phyloP scores from a whole-genome alignment of 2,113 vertebrate species.

The Nannobrachium achirus region DNA sequence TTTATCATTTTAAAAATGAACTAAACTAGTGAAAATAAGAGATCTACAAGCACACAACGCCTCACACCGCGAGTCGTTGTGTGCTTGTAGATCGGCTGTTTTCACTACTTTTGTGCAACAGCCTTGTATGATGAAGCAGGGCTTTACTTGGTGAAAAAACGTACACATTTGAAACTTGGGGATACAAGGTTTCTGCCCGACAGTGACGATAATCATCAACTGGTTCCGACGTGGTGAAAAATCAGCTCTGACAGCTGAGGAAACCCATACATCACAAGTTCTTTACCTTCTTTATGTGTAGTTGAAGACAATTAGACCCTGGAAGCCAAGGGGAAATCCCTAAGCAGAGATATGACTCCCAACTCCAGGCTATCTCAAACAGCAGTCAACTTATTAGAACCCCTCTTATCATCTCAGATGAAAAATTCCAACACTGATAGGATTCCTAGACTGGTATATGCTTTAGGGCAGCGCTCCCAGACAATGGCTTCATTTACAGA shows the following conservation, averaged over 20 bases:
- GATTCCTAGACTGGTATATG: constrained; percentile 26
- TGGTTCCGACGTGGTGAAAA: neutral
- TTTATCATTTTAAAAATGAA: too few species aligned
- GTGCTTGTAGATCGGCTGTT: too few species aligned
- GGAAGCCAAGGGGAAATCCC: neutral
- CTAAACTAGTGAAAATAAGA: too few species aligned
- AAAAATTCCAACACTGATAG: constrained; percentile 16
- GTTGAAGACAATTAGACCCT: neutral
- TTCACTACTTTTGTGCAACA: too few species aligned
- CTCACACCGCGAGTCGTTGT: too few species aligned
- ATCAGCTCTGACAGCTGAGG: neutral
- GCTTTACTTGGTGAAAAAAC: too few species aligned
- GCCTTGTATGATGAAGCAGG: too few species aligned
- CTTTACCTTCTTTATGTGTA: neutral
- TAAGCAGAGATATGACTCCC: constrained; percentile 20
- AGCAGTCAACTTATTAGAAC: constrained; percentile 27
- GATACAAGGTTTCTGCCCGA: too few species aligned
- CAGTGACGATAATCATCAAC: neutral
- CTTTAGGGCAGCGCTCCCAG: constrained; percentile 48
- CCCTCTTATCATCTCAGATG: constrained; percentile 35
- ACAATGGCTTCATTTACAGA: constrained; percentile 68
- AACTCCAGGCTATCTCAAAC: constrained; percentile 6
- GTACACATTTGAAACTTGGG: too few species aligned
- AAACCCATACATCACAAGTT: neutral
- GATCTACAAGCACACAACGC: too few species aligned